Base-by-base conservation (phyloP, 35 echinoderm and acorn worm genomes). In the Strongylocentrotus purpuratus region DNA sequence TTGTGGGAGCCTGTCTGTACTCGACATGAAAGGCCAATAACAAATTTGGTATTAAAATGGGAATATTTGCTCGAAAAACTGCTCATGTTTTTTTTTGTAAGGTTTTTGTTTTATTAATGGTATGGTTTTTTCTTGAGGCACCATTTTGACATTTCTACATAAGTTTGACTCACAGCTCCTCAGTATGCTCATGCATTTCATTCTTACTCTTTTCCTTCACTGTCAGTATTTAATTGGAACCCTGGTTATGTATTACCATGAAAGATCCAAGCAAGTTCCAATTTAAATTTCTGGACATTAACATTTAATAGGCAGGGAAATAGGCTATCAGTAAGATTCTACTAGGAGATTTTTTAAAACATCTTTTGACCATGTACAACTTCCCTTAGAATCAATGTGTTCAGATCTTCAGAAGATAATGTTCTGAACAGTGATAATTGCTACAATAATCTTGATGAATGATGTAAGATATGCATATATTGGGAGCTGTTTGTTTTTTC, bases 11-110 rank as follows among this genome's bases (percentile, higher is more conserved):
- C 65, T 28, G 65, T 1, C 65, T 78, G 65, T 78, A 78, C 65
- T 78, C 65, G 0, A 28, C 20, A n/a, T 78, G 20, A 78, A 55
- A 78, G 65, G 22, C 65, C 18, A 78, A 78, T 28, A 78, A 78
- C 65, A 78, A 78, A 78, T 78, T 78, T 78, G 65, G 65, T 78
- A 78, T 78, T 78, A 78, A 78, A 78, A 78, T 78, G 65, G 65
- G 65, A 78, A 78, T 78, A 78, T n/a, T 78, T 78, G 65, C 22
- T 78, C 18, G 65, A 18, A 78, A 78, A 78, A n/a, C 65, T 5
- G 20, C 22, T 78, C 22, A 78, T 78, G 65, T n/a, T 22, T 78
- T 78, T 22, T 15, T 7, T 78, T 78, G n/a, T 41, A 0, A 1
- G 35, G 35, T 41, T 41, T 41, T 41, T 41, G 35, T 78, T 78